Evolutionary conservation across 2,797 vertebrate species (phyloP).

Genomic region (Lithobates sylvaticus): DNA sequence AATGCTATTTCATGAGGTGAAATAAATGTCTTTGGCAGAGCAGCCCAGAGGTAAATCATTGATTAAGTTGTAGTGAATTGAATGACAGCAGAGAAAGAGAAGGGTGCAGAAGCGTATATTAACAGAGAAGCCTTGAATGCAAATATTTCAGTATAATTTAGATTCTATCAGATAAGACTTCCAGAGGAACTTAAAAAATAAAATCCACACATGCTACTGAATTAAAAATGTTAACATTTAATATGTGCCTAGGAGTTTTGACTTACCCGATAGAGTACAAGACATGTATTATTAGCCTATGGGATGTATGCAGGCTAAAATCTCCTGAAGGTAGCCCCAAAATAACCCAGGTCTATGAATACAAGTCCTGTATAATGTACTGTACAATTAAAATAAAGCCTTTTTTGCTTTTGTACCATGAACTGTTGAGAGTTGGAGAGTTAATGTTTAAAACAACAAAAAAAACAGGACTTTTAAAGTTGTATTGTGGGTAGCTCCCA

Average conservation of each 20-base stretch:
- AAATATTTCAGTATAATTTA: not conserved
- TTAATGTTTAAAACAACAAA: not conserved
- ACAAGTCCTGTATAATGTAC: too few relatives aligned
- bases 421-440: not conserved
- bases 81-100: slow-evolving; percentile 7
- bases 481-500: too few relatives aligned
- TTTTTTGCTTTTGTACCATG: not conserved
- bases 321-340: too few relatives aligned
- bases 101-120: not conserved
- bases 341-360: too few relatives aligned
- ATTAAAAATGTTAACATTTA: not conserved
- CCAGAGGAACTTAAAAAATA: not conserved
- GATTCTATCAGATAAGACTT: not conserved
- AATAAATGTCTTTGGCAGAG: slow-evolving; percentile 33
- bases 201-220: not conserved
- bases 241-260: not conserved
- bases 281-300: too few relatives aligned
- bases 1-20: slow-evolving; percentile 18
- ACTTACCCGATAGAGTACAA: too few relatives aligned
- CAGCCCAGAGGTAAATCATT: slow-evolving; percentile 37
- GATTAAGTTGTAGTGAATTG: slow-evolving; percentile 18
- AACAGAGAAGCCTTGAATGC: not conserved
- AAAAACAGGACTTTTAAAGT: not conserved
- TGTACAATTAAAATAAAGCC: too few relatives aligned
- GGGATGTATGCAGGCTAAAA: too few relatives aligned